Conservation (phyloP, 2,888 invertebrate species). For the Drosophila yooni region DNA sequence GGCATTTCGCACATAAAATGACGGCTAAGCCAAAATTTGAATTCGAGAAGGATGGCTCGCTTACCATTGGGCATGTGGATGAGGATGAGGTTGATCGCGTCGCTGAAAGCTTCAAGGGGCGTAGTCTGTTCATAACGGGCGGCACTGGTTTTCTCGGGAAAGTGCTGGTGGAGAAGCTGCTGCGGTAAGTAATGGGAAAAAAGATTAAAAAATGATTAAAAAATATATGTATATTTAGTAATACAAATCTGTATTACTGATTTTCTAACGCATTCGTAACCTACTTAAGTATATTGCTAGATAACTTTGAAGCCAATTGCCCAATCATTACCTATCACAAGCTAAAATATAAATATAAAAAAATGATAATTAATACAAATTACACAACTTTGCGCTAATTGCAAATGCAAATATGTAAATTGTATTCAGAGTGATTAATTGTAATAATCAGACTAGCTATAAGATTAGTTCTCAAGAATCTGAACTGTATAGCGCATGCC, state of each 20-base stretch:
- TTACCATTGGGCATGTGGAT: slow-evolving; percentile 72
- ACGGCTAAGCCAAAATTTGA: slow-evolving; percentile 80
- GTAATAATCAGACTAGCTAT: not conserved
- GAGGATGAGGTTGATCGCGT: slow-evolving; percentile 83
- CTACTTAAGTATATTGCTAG: not conserved
- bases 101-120: slow-evolving; percentile 82
- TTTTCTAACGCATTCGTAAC: not conserved
- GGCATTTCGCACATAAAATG: slow-evolving; percentile 54
- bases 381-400: not conserved
- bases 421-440: not conserved
- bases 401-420: not conserved
- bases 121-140: slow-evolving; percentile 84
- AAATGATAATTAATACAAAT: not conserved
- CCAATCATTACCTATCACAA: not conserved
- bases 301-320: not conserved
- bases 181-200: slow-evolving; percentile 71
- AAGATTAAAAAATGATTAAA: not conserved
- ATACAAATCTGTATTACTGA: not conserved
- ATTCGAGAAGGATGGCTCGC: slow-evolving; percentile 73
- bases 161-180: slow-evolving; percentile 84
- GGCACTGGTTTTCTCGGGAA: slow-evolving; percentile 85
- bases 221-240: not conserved
- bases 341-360: not conserved
- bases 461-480: not conserved
- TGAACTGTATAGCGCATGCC: slow-evolving; percentile 1